Evolutionary conservation across 2,113 vertebrate species (phyloP).

Genomic region (Pelmatolapia mariae): DNA sequence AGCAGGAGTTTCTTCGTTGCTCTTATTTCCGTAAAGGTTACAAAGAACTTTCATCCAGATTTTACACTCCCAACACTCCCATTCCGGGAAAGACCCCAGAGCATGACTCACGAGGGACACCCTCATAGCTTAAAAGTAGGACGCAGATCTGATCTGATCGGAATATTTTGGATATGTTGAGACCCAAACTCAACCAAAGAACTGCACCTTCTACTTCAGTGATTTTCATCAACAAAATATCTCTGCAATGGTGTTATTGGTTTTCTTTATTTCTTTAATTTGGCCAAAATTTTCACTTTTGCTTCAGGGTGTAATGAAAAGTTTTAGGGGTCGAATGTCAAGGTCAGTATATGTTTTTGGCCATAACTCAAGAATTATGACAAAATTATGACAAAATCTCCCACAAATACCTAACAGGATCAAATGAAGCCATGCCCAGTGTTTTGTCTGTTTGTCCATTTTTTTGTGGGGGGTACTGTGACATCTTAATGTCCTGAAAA

Average conservation of each 20-base stretch:
- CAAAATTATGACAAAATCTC: background rate
- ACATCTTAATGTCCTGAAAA: background rate
- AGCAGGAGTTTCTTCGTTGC: background rate
- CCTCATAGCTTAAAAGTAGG: background rate
- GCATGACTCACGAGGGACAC: background rate
- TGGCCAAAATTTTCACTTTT: background rate
- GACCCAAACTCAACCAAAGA: background rate
- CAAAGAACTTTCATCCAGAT: background rate
- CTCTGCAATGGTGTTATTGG: background rate
- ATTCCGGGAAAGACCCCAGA: background rate
- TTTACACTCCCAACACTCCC: background rate
- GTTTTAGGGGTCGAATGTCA: background rate
- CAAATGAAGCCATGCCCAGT: accelerated
- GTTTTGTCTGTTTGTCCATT: background rate
- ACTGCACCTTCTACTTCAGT: background rate
- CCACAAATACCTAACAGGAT: background rate
- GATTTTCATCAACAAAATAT: background rate
- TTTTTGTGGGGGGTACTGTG: no score
- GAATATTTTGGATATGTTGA: background rate
- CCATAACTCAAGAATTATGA: background rate
- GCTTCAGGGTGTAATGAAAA: no score
- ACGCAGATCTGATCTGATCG: background rate
- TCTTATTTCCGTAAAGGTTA: background rate
- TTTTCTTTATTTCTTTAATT: background rate
- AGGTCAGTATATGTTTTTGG: background rate